Evolutionary conservation across 2,888 invertebrate genomes (phyloP).

Genomic region (Drosophila ustulata): DNA sequence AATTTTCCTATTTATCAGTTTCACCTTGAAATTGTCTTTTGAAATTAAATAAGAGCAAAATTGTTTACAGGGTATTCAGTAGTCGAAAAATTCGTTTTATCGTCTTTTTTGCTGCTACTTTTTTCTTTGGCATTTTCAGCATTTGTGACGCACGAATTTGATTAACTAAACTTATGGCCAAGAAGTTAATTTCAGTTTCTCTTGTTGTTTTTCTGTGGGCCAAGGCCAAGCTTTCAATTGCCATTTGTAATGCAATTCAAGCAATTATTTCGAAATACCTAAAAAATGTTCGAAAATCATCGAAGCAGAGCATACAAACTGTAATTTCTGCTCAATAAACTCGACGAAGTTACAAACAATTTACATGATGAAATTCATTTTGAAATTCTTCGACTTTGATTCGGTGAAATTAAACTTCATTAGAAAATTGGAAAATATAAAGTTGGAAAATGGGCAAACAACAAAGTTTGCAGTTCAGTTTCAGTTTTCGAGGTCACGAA

Average conservation of each 20-base stretch:
- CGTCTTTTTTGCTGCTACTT: not conserved
- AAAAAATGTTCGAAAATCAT: not conserved
- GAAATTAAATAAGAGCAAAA: not conserved
- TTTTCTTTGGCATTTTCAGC: not conserved
- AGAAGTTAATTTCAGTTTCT: not conserved
- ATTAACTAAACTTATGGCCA: conserved; percentile 8
- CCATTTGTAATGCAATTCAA: not conserved
- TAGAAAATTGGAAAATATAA: not conserved
- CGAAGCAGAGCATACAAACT: not conserved
- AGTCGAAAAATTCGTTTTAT: not conserved
- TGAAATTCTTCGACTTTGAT: not conserved
- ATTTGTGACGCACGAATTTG: conserved; percentile 21
- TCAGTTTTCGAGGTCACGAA: not conserved
- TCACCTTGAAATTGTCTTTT: too few species aligned
- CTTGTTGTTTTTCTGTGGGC: conserved; percentile 5
- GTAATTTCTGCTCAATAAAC: not conserved
- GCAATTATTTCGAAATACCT: not conserved
- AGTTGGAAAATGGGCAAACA: conserved; percentile 12
- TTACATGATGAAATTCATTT: not conserved
- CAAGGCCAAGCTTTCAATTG: conserved; percentile 12
- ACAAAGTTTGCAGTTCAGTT: conserved; percentile 2
- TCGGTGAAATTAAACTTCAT: not conserved
- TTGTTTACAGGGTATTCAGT: not conserved
- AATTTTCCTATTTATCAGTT: not conserved
- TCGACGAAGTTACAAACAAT: not conserved